Evolutionary conservation across 2,888 invertebrate species (phyloP).

Genomic region (Machimus rusticus): DNA sequence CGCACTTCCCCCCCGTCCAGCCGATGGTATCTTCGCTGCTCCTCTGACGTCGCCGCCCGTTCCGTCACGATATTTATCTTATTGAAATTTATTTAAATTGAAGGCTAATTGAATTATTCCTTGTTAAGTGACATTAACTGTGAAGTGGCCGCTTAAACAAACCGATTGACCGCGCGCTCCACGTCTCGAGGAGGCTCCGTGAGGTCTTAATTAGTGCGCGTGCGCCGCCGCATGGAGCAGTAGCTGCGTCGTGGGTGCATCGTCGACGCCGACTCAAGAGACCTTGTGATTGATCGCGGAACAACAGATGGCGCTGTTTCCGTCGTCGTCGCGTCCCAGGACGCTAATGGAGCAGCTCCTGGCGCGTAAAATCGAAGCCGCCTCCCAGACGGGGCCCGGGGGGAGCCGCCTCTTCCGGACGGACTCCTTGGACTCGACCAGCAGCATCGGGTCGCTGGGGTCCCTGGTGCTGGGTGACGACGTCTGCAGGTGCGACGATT

Average conservation of each 20-base stretch:
- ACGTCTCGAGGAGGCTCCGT: background rate
- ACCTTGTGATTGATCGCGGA: background rate
- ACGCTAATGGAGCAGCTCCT: constrained; percentile 83
- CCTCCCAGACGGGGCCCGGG: constrained; percentile 61
- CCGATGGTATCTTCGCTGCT: constrained; percentile 6
- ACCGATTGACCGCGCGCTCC: background rate
- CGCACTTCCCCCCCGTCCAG: background rate
- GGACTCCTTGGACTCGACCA: constrained; percentile 79
- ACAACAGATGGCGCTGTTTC: constrained; percentile 59
- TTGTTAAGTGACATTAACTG: constrained; percentile 30
- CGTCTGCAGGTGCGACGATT: constrained; percentile 84
- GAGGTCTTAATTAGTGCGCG: constrained; percentile 15
- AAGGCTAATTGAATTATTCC: constrained; percentile 33
- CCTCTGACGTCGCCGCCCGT: background rate
- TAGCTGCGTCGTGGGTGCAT: background rate
- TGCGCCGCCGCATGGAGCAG: background rate
- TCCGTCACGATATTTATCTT: constrained; percentile 9
- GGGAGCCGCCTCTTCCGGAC: constrained; percentile 70
- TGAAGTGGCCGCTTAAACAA: constrained; percentile 13
- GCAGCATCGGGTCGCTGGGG: constrained; percentile 73
- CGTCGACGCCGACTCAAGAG: background rate
- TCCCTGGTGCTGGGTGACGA: constrained; percentile 72
- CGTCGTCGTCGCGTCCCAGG: constrained; percentile 71
- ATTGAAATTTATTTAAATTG: constrained; percentile 36
- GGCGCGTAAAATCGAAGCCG: constrained; percentile 81